These are phyloP conservation scores for Brachypodius melanocephalos DNA, from an alignment of 2,113 vertebrate species.

Conservation along the genomic window DNA sequence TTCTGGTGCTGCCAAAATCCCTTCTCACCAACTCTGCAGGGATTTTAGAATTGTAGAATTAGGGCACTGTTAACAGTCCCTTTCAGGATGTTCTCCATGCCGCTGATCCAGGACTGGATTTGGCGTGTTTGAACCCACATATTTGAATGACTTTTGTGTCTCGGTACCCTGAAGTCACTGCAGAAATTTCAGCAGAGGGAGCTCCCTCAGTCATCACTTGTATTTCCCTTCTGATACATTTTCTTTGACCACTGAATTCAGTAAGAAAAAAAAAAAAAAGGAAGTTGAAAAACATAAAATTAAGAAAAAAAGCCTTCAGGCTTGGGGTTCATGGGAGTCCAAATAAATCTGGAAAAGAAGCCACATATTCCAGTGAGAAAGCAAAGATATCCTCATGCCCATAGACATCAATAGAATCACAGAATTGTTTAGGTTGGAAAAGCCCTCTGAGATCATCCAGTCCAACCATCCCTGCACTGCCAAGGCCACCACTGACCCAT, in stretches of 20 bases:
- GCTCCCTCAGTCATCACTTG: not conserved
- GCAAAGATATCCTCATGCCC: not conserved
- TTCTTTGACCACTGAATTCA: not conserved
- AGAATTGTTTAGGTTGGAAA: not conserved
- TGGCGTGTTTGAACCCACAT: accelerated
- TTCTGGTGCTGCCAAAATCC: not conserved
- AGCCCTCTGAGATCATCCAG: accelerated
- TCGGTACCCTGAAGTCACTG: not conserved
- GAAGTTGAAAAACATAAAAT: not conserved
- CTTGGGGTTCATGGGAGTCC: accelerated
- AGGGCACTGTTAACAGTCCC: not conserved
- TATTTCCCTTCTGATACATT: not conserved
- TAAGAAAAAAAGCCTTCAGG: not conserved
- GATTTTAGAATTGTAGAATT: not conserved
- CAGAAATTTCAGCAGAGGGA: not conserved
- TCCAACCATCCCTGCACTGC: not conserved
- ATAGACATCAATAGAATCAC: not conserved
- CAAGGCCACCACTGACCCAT: not conserved
- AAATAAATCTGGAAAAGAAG: not conserved
- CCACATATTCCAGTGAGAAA: not conserved
- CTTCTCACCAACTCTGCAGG: not conserved
- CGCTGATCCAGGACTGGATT: not conserved
- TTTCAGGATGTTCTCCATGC: not conserved
- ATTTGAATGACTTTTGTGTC: not conserved
- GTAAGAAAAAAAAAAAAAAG: not conserved